Evolutionary conservation across 2,888 invertebrate species (phyloP), one percentile per base, ranked within the genome.

Genomic region (Coenonympha arcania): DNA sequence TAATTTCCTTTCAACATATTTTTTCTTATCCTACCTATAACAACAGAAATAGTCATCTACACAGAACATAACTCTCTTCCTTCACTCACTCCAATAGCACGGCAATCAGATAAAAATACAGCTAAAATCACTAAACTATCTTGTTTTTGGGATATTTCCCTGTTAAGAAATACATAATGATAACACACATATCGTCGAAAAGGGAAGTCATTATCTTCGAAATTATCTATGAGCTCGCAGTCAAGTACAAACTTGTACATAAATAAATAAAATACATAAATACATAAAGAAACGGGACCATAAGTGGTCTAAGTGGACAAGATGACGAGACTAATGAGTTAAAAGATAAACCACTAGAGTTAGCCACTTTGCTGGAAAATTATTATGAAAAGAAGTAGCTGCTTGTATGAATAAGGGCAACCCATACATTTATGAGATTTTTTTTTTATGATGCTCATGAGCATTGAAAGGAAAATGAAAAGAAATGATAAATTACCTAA

Each of bases 271-370:
- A 44, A 47, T 53, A n/a, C 26, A n/a, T n/a, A n/a, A n/a, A n/a
- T n/a, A 41, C 24, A 41, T 55, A 50, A 52, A 47, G 50, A 53
- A 52, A 56, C 52, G 45, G 39, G 20, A 33, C 18, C 44, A 19
- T 46, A 46, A 56, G 43, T 50, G 50, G 57, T 49, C 43, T 52
- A 54, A 58, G 54, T 56, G 52, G 52, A 50, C 36, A 48, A 47
- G 52, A 50, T 51, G 52, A 48, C 56, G 46, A 36, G 54, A 53
- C 54, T 56, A 52, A 56, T 56, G 56, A 55, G 50, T 53, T 39
- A 53, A 52, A 30, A 52, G 44, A 54, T 55, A 55, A 52, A 47
- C 41, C 36, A 48, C 50, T 42, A 49, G 33, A 47, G n/a, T n/a
- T n/a, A n/a, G n/a, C n/a, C 37, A 37, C 37, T 47, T 54, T 45